Evolutionary conservation across 2,113 vertebrate genomes (phyloP), one percentile per base, ranked within the genome.

Genomic region (Vidua chalybeata): DNA sequence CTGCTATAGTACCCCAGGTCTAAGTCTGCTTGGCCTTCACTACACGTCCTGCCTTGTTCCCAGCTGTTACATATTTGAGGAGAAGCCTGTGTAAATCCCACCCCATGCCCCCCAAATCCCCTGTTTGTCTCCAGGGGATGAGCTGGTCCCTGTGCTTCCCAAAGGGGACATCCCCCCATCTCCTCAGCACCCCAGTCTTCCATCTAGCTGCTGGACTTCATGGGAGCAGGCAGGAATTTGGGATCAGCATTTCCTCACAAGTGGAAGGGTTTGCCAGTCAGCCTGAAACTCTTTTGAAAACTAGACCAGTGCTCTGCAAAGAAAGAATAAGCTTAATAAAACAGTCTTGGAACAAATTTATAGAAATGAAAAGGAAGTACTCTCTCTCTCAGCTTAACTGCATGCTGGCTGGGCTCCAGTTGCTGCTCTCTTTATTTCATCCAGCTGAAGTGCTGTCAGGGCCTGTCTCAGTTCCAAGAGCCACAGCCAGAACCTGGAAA

Each of bases 371-470:
- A 93, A 92, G 68, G 86, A 92, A 89, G 87, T 1, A 0, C 48
- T 11, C 54, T 85, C 64, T 62, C 77, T 84, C 58, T 64, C 68
- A 64, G 64, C 89, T 94, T 94, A 95, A 94, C 86, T 94, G 59
- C 72, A 74, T 71, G 33, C 72, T 94, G 95, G 95, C 94, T 78
- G 75, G 45, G 35, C 21, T 94, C 86, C 93, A 95, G 68, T 52
- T 63, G 68, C 76, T 94, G 68, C 52, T 95, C 64, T 85, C 88
- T 94, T 90, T 93, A 90, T 90, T 89, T 92, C 89, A 90, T 59
- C 73, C 93, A 94, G 86, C 88, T 90, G 72, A 94, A 93, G 48
- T 74, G 69, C 89, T 87, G 68, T 81, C 8, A 43, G 76, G 61
- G 76, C 33, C 73, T 90, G 86, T 61, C 69, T 88, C 91, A 68